phyloP scores from a whole-genome alignment of 2,113 vertebrate species.

The Saccopteryx leptura region DNA sequence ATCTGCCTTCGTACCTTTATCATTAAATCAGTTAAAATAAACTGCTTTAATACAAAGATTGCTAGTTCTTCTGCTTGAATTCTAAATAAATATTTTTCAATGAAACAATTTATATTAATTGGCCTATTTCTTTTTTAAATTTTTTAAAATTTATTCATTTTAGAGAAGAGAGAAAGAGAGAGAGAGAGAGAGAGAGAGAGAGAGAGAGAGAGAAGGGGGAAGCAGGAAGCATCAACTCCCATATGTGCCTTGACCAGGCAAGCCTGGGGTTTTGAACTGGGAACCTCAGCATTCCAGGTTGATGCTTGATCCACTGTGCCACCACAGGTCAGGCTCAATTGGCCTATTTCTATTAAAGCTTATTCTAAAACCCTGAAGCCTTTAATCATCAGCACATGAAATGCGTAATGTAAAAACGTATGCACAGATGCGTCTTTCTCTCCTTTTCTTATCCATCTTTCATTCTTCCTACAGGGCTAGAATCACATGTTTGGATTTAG shows the following conservation, averaged over 20 bases:
- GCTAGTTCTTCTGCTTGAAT: slow-evolving; percentile 21
- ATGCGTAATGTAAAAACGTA: not conserved
- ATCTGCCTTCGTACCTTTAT: not conserved
- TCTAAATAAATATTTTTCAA: slow-evolving; percentile 53
- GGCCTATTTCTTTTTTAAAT: too few species aligned
- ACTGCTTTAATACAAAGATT: not conserved
- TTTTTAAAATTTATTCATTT: too few species aligned
- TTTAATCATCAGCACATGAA: not conserved
- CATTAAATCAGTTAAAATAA: not conserved
- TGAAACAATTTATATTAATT: not conserved
- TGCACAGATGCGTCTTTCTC: not conserved
- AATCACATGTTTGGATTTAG: slow-evolving; percentile 17
- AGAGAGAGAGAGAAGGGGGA: too few species aligned
- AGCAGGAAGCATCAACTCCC: too few species aligned
- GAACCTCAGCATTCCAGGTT: too few species aligned
- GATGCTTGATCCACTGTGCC: too few species aligned
- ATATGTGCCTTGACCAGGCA: too few species aligned
- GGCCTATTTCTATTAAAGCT: not conserved
- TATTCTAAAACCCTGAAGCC: slow-evolving; percentile 6
- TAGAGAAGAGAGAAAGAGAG: too few species aligned
- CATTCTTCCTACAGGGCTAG: not conserved
- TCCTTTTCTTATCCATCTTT: not conserved
- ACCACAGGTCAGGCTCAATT: too few species aligned
- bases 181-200: too few species aligned
- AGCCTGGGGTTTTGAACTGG: too few species aligned